A percentile compares a stretch with the other conserved stretches of the same genome.
Conservation (phyloP, 2,888 invertebrate species). For the Ochlodes sylvanus region DNA sequence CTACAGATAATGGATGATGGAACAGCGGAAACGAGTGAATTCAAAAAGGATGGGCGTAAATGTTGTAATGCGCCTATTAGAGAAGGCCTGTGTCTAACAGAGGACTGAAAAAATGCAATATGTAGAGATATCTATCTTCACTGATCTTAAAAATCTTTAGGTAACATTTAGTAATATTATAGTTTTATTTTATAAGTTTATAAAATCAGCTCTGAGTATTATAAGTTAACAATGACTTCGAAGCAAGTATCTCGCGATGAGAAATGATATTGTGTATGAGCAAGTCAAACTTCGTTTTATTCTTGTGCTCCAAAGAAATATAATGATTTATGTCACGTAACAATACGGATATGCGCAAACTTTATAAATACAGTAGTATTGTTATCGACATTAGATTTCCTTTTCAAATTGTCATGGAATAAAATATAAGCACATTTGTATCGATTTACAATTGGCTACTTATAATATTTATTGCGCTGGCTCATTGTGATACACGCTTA, state of each 20-base stretch:
- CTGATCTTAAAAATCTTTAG: no score
- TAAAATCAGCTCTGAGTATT: neutral
- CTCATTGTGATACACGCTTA: no score
- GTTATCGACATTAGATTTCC: conserved; percentile 18
- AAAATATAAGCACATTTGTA: conserved; percentile 8
- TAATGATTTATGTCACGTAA: conserved; percentile 26
- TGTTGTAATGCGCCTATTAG: no score
- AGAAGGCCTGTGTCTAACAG: no score
- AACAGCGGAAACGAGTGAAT: no score
- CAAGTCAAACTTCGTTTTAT: conserved; percentile 7
- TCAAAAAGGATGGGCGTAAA: no score
- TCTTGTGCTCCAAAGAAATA: neutral
- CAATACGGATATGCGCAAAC: conserved; percentile 16
- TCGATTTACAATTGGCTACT: conserved; percentile 17
- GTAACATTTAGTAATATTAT: no score
- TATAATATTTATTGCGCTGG: conserved; percentile 8
- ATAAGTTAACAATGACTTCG: neutral
- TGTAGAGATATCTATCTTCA: no score
- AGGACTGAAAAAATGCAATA: no score
- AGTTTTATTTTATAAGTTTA: no score
- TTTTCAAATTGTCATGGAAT: conserved; percentile 23
- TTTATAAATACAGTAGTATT: conserved; percentile 13
- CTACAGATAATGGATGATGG: no score
- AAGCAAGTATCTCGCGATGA: neutral
- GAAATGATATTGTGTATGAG: conserved; percentile 3